phyloP scores from a whole-genome alignment of 2,888 invertebrate genomes.

The Matsumyia berberina region DNA sequence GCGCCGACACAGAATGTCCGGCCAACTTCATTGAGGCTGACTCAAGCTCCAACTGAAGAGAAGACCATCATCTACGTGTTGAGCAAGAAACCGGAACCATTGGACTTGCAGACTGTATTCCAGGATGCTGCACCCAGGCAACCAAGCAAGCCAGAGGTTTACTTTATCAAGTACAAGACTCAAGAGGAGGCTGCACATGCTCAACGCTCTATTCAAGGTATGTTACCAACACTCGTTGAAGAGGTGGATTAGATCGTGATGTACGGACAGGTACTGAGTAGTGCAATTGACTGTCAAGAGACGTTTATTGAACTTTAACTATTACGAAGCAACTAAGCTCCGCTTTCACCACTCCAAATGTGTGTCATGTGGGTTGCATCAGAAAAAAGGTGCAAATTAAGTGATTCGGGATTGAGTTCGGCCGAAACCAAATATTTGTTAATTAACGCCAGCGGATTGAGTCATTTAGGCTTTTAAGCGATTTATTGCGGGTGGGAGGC shows the following conservation, averaged over 20 bases:
- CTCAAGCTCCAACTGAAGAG: constrained; percentile 82
- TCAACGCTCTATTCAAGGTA: constrained; percentile 84
- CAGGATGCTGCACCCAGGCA: constrained; percentile 81
- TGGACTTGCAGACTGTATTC: constrained; percentile 81
- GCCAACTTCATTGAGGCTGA: constrained; percentile 78
- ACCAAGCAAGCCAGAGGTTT: constrained; percentile 84
- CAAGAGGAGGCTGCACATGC: constrained; percentile 83
- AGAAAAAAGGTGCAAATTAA: constrained; percentile 23
- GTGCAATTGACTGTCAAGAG: constrained; percentile 4
- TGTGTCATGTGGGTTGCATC: constrained; percentile 15
- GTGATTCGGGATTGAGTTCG: background rate
- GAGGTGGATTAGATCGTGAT: background rate
- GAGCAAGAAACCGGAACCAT: constrained; percentile 82
- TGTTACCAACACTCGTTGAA: constrained; percentile 27
- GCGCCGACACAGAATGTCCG: constrained; percentile 80
- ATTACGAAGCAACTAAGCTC: background rate
- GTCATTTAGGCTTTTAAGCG: constrained; percentile 2
- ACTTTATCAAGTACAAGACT: constrained; percentile 84
- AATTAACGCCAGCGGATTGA: constrained; percentile 7
- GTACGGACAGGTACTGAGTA: background rate
- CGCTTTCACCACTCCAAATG: constrained; percentile 29
- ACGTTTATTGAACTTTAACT: background rate
- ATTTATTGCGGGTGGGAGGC: background rate
- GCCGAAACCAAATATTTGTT: constrained; percentile 2
- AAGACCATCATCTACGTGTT: constrained; percentile 84